Conservation (phyloP, 2,797 vertebrate species). For the Eulemur mongoz region DNA sequence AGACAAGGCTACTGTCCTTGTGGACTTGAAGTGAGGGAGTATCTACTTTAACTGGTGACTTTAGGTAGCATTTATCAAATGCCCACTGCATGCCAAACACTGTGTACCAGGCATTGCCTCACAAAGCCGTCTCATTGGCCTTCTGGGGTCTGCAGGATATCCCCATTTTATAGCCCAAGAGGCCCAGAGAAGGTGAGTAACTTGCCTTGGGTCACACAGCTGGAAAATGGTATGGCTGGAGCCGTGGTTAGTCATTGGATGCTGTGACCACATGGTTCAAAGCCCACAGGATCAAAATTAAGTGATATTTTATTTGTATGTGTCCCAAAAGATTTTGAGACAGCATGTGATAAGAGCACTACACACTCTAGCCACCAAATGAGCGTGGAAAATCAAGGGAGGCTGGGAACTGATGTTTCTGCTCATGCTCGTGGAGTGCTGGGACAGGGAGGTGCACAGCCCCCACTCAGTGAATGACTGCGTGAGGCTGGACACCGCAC, state of each 20-base stretch:
- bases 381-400: not conserved
- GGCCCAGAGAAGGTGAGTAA: not conserved
- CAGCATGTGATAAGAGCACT: not conserved
- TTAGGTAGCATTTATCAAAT: not conserved
- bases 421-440: not conserved
- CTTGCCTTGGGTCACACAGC: not conserved
- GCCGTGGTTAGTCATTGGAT: not conserved
- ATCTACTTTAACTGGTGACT: not conserved
- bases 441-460: rapidly evolving
- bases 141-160: not conserved
- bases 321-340: not conserved
- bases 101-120: not conserved
- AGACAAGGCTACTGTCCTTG: not conserved
- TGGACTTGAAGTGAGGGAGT: not conserved
- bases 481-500: too few species aligned
- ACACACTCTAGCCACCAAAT: too few species aligned
- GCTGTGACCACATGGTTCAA: not conserved
- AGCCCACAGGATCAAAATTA: not conserved
- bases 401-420: not conserved
- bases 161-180: not conserved
- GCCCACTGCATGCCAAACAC: not conserved
- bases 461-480: not conserved
- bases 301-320: not conserved
- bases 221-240: not conserved
- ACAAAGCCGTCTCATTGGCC: not conserved